Base-by-base conservation (phyloP, 30 jellyfish, hydroid and myxozoan genomes). In the Pseudorhiza aurosa region DNA sequence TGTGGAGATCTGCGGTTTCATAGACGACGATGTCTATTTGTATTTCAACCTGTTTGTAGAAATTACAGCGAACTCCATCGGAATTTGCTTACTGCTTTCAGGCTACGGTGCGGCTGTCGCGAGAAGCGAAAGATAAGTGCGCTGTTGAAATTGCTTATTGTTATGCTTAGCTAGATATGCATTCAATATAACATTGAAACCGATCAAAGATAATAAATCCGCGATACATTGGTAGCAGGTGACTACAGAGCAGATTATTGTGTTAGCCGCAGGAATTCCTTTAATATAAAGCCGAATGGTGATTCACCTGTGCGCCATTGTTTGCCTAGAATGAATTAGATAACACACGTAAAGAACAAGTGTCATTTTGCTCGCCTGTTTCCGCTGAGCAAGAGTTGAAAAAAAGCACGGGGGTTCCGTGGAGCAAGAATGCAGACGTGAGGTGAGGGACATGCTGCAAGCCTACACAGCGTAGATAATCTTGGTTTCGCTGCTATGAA, bases 231-330 rank as follows among this genome's bases (percentile, higher is more conserved):
- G 95, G 88, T 84, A 84, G 95, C 95, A 84, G 95, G 95, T 84
- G 95, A 84, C 95, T 84, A 67, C 87, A 72, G 83, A 64, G 88
- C 15, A 63, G 84, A 60, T 72, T 68, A 68, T 84, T 72, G 81
- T 72, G 84, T 58, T 72, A 84, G 87, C 94, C 95, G 68, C 95
- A 84, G 86, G 95, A 84, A 84, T 84, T 71, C 76, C 83, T 68
- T 58, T n/a, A 60, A 19, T 32, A 65, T 68, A 68, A 72, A 56
- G 82, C 72, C 72, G 87, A 84, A 84, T 84, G 71, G 95, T 68
- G 74, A 84, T 84, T 68, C 95, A 84, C 95, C 95, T 84, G 95
- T 84, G 95, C 86, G 85, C 91, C 84, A 15, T 80, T 80, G 91
- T 80, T 80, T 80, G 56, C 69, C 35, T 4, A 80, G 84, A 80